Evolutionary conservation across 1,140 invertebrate species (phyloP), one percentile per base, ranked within the genome.

Genomic region (Diachasma alloeum): DNA sequence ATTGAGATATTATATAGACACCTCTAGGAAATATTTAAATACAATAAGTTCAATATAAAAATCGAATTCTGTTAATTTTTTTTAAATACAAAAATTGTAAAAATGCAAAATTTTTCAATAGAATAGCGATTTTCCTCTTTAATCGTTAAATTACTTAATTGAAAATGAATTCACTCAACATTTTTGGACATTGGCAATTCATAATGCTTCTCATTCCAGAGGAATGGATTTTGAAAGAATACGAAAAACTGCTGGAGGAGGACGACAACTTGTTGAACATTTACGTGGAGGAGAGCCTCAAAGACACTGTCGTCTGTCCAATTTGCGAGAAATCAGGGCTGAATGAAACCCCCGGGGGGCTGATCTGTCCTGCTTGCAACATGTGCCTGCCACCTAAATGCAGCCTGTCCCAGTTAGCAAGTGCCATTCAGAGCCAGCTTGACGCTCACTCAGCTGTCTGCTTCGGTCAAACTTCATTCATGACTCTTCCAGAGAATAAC

Each of bases 221-320:
- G 82, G 74, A 85, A 78, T 89, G 87, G 88, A 85, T 90, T 37
- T 26, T 88, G 4, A 39, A 82, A 75, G 88, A 90, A 75, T 90
- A 89, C 71, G 85, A 89, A 24, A 84, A 67, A 75, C 74, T 87
- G 24, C 56, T 83, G 9, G 76, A 81, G 22, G 79, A 85, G 8
- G 87, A 90, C 72, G 79, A 85, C 6, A 74, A 86, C 66, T 78
- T 83, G 31, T 66, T 83, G 10, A 70, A 80, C 11, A 66, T 59
- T 0, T 78, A 72, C 24, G 75, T 78, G 11, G 82, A 87, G 39
- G 66, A 80, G 15, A 76, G 81, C 11, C 17, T 63, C 5, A 19
- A 75, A 8, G 71, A 78, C 36, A 63, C 82, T 68, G 79, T 87
- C 0, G 80, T 85, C 26, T 88, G 87, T 82, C 87, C 86, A 11